These are phyloP conservation scores for Rhinatrema bivittatum DNA, from an alignment of 2,797 vertebrate species.

Conservation along the genomic window DNA sequence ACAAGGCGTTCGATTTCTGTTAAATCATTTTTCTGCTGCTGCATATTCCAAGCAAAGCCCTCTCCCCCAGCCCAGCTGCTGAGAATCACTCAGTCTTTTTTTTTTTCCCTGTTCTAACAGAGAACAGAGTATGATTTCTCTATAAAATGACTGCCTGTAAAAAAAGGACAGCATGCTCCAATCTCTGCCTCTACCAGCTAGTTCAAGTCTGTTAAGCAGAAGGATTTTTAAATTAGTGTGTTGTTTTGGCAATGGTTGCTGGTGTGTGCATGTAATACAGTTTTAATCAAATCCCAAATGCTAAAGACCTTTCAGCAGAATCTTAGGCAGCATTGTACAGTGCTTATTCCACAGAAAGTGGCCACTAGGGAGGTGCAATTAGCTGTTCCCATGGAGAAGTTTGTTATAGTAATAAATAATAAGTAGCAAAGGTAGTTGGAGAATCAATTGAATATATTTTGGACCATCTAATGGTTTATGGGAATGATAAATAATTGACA, in stretches of 20 bases:
- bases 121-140: too few relatives aligned
- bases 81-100: too few relatives aligned
- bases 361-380: slow-evolving; percentile 85
- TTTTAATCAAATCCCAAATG: slow-evolving; percentile 68
- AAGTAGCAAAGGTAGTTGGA: slow-evolving; percentile 78
- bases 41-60: too few relatives aligned
- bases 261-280: slow-evolving; percentile 55
- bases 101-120: too few relatives aligned
- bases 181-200: too few relatives aligned
- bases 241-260: slow-evolving; percentile 53
- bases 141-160: too few relatives aligned
- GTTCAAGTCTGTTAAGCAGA: too few relatives aligned
- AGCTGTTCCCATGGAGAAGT: slow-evolving; percentile 88
- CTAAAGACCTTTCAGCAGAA: slow-evolving; percentile 59
- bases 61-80: too few relatives aligned
- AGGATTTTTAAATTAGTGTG: slow-evolving; percentile 47
- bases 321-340: slow-evolving; percentile 58
- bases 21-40: too few relatives aligned
- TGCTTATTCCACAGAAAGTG: slow-evolving; percentile 79
- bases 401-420: slow-evolving; percentile 87
- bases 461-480: slow-evolving; percentile 76
- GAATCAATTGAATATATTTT: slow-evolving; percentile 89
- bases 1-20: too few relatives aligned
- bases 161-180: too few relatives aligned
- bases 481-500: slow-evolving; percentile 64